Evolutionary conservation across 2,113 vertebrate species (phyloP).

Genomic region (Phrynosoma platyrhinos): DNA sequence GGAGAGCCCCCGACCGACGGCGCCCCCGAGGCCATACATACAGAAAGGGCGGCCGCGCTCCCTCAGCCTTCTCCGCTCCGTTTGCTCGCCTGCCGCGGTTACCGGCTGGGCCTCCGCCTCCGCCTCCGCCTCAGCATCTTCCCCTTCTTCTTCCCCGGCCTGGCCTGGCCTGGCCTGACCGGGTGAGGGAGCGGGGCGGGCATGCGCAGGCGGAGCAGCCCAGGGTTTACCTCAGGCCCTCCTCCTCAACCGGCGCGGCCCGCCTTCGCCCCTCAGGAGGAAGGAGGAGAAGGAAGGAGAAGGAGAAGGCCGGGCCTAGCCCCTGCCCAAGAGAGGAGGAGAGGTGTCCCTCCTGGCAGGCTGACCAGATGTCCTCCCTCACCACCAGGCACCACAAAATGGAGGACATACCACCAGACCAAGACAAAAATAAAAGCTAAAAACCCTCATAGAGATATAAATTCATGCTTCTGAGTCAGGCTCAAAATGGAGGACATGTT

Average conservation of each 20-base stretch:
- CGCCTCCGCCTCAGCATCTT: background rate
- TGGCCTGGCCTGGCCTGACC: background rate
- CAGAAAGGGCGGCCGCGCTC: no score
- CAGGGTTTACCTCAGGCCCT: background rate
- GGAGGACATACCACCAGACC: no score
- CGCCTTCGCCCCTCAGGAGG: no score
- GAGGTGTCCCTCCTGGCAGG: no score
- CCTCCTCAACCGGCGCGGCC: background rate
- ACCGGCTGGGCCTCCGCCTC: background rate
- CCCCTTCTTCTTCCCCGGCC: background rate
- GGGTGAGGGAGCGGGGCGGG: conserved; percentile 8
- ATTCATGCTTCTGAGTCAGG: no score
- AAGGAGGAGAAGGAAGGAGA: background rate
- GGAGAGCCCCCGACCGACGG: background rate
- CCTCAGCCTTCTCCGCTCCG: no score
- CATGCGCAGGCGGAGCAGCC: conserved; percentile 15
- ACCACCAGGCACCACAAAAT: conserved; percentile 15
- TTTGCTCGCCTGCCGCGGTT: background rate
- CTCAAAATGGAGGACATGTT: no score
- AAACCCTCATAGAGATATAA: background rate
- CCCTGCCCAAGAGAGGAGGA: no score
- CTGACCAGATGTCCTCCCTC: conserved; percentile 16
- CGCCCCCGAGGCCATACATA: no score
- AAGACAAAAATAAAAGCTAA: background rate
- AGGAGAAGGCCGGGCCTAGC: background rate